Evolutionary conservation across 2,113 vertebrate species (phyloP).

Genomic region (Entomyzon cyanotis): DNA sequence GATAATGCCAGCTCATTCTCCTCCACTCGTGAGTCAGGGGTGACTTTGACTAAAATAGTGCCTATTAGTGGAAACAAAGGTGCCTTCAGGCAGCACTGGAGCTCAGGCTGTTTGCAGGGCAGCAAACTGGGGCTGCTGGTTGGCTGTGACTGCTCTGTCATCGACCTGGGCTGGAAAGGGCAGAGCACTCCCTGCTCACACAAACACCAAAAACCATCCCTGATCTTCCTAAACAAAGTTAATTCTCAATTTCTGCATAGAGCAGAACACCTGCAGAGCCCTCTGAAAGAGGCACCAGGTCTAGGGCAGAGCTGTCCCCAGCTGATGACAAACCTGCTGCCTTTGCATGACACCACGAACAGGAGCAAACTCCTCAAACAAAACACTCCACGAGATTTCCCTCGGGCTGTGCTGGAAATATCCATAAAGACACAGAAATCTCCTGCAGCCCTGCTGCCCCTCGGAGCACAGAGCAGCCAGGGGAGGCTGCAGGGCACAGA

Average conservation of each 20-base stretch:
- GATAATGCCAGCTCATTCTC: background rate
- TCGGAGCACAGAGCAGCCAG: rapidly evolving
- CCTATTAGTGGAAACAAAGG: rapidly evolving
- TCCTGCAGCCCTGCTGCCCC: background rate
- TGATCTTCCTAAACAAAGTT: background rate
- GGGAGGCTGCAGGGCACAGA: rapidly evolving
- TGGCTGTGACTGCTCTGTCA: rapidly evolving
- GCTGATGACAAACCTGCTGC: rapidly evolving
- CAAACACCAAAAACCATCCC: background rate
- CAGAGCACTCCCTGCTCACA: background rate
- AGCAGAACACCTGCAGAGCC: background rate
- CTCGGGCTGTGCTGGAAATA: background rate
- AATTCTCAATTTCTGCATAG: rapidly evolving
- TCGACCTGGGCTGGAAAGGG: rapidly evolving
- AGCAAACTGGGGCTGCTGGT: background rate
- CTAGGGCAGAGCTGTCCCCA: background rate
- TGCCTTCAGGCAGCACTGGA: background rate
- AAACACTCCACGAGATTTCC: background rate
- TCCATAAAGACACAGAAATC: rapidly evolving
- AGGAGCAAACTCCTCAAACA: background rate
- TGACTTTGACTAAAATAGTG: background rate
- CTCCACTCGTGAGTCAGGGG: background rate
- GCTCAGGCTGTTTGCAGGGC: background rate
- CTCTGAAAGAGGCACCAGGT: background rate
- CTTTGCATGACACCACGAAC: rapidly evolving